A percentile compares a stretch with the other conserved stretches of the same genome.
Evolutionary conservation across 1,140 invertebrate genomes (phyloP).

Genomic region (Lepidurus arcticus): DNA sequence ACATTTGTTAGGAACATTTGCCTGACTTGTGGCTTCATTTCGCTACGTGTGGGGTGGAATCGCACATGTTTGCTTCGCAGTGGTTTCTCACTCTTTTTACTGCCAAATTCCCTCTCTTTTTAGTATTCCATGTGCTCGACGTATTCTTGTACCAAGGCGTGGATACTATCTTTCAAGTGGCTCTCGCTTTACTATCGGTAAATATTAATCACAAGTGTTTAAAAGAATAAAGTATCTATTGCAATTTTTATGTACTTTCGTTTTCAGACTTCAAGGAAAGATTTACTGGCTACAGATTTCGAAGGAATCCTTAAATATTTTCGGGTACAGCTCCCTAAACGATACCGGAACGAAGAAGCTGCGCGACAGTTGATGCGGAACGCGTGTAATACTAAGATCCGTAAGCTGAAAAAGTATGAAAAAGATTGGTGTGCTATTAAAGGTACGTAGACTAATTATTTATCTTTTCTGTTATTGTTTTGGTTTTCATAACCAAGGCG

Average conservation of each 20-base stretch:
- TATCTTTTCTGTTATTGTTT: slow-evolving; percentile 38
- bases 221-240: too few species aligned
- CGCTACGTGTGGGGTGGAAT: slow-evolving; percentile 81
- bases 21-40: slow-evolving; percentile 87
- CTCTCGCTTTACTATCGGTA: slow-evolving; percentile 83
- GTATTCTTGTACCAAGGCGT: slow-evolving; percentile 90
- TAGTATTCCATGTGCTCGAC: slow-evolving; percentile 96
- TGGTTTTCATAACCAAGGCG: background rate
- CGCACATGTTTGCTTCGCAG: slow-evolving; percentile 99
- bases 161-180: slow-evolving; percentile 88
- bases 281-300: slow-evolving; percentile 91
- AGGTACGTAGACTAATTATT: slow-evolving; percentile 51
- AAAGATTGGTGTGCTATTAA: slow-evolving; percentile 81
- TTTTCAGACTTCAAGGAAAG: slow-evolving; percentile 73
- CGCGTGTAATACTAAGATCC: slow-evolving; percentile 85
- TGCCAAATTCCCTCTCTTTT: slow-evolving; percentile 92
- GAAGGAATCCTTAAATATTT: slow-evolving; percentile 89
- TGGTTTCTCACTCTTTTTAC: slow-evolving; percentile 99
- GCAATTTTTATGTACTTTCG: too few species aligned
- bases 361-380: slow-evolving; percentile 82
- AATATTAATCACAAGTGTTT: slow-evolving; percentile 38
- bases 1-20: slow-evolving; percentile 69
- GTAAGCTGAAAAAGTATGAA: slow-evolving; percentile 93
- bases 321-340: slow-evolving; percentile 91
- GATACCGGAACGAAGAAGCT: slow-evolving; percentile 83